These are phyloP conservation scores for Heliconius charithonia DNA, from an alignment of 2,888 invertebrate genomes.

Conservation along the genomic window DNA sequence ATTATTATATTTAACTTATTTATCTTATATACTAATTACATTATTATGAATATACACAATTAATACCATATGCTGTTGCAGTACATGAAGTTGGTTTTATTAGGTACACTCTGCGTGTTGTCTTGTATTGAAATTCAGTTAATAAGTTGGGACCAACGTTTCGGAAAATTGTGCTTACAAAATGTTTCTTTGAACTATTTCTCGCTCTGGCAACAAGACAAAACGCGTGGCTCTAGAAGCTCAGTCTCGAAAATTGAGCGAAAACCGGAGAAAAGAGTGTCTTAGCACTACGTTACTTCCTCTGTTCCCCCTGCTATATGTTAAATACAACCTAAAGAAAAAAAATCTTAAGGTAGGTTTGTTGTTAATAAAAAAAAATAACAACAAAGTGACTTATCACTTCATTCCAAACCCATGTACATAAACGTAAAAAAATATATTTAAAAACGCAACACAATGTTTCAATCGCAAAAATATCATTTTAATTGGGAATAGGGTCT, in stretches of 20 bases:
- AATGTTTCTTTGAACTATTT: too few species aligned
- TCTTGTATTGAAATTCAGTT: too few species aligned
- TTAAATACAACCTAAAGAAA: background rate
- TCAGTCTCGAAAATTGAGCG: too few species aligned
- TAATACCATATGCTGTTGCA: too few species aligned
- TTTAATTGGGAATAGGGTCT: constrained; percentile 41
- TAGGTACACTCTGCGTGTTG: too few species aligned
- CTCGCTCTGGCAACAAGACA: background rate
- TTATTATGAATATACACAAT: too few species aligned
- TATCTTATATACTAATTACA: too few species aligned
- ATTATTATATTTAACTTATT: too few species aligned
- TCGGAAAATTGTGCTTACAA: too few species aligned
- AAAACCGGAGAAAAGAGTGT: background rate
- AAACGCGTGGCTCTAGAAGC: too few species aligned
- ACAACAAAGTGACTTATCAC: background rate
- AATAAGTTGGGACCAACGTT: too few species aligned
- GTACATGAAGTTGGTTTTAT: too few species aligned
- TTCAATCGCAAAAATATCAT: constrained; percentile 24
- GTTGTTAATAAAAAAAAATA: background rate
- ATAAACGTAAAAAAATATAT: background rate
- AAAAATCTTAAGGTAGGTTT: background rate
- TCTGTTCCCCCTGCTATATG: background rate
- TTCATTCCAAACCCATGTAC: background rate
- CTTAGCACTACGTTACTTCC: background rate
- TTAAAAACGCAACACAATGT: background rate